Percentiles rank a stretch among this genome's conserved stretches.
Evolutionary conservation across 2,888 invertebrate species (phyloP).

Genomic region (Panopea generosa): DNA sequence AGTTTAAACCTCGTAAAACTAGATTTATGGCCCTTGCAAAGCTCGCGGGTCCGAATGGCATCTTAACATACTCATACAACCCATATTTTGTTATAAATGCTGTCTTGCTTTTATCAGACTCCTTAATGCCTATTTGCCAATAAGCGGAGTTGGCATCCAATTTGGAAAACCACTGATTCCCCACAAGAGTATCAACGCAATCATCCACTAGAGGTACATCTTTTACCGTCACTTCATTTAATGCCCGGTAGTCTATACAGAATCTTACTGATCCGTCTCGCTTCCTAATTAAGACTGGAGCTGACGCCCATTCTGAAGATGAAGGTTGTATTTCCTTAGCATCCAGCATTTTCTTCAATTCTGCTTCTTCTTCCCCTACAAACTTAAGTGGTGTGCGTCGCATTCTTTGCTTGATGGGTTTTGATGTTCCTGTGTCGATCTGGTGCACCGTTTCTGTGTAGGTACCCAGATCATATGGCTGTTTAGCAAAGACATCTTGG

Average conservation of each 20-base stretch:
- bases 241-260: no score
- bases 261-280: no score
- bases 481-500: no score
- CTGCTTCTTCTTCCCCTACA: constrained; percentile 45
- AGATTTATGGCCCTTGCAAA: constrained; percentile 46
- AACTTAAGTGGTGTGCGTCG: constrained; percentile 41
- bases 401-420: constrained; percentile 34
- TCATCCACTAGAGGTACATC: no score
- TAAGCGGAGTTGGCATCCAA: constrained; percentile 26
- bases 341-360: constrained; percentile 38
- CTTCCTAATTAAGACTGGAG: constrained; percentile 51
- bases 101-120: constrained; percentile 52
- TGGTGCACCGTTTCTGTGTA: not conserved
- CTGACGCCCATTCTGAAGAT: constrained; percentile 46
- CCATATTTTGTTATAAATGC: constrained; percentile 61
- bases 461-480: not conserved
- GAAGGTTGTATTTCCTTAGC: constrained; percentile 39
- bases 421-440: constrained; percentile 17
- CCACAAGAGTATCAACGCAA: no score
- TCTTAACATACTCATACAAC: constrained; percentile 46
- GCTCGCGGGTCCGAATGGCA: constrained; percentile 60
- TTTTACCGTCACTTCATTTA: no score
- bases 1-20: constrained; percentile 41
- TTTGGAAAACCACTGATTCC: no score
- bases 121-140: constrained; percentile 44